Percentiles rank a stretch among this genome's conserved stretches.
These are phyloP conservation scores for Meganola albula DNA, from an alignment of 2,888 invertebrate genomes.

Conservation along the genomic window DNA sequence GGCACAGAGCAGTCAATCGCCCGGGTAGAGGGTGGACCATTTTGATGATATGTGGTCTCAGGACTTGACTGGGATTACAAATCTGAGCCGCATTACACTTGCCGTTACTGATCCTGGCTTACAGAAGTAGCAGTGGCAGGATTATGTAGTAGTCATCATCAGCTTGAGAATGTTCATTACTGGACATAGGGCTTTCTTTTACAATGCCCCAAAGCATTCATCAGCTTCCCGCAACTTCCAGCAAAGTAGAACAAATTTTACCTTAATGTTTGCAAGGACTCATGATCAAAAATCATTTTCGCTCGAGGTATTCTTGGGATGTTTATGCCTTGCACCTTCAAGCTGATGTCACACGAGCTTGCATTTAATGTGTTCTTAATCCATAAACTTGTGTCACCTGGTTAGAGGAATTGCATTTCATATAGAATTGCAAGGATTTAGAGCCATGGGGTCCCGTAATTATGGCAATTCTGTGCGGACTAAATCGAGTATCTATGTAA, in stretches of 20 bases:
- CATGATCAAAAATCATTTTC: background rate
- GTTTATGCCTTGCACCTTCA: conserved; percentile 2
- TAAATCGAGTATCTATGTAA: background rate
- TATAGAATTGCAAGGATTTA: conserved; percentile 12
- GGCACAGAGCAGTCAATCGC: too few relatives aligned
- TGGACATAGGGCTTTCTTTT: too few relatives aligned
- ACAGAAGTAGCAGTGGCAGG: background rate
- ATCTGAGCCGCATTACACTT: background rate
- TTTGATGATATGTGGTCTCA: too few relatives aligned
- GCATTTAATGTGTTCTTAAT: conserved; percentile 45
- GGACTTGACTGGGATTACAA: too few relatives aligned
- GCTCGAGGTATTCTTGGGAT: background rate
- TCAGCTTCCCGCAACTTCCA: background rate
- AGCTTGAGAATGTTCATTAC: background rate
- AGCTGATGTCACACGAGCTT: conserved; percentile 41
- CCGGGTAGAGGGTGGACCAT: too few relatives aligned
- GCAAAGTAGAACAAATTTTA: background rate
- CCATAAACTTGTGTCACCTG: conserved; percentile 35
- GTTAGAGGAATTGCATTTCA: too few relatives aligned
- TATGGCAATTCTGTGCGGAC: conserved; percentile 7
- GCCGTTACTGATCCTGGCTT: background rate
- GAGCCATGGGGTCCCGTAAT: conserved; percentile 10
- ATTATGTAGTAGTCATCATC: background rate
- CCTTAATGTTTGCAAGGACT: background rate
- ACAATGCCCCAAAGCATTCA: too few relatives aligned